Evolutionary conservation across 2,888 invertebrate species (phyloP).

Genomic region (Bembecia ichneumoniformis): DNA sequence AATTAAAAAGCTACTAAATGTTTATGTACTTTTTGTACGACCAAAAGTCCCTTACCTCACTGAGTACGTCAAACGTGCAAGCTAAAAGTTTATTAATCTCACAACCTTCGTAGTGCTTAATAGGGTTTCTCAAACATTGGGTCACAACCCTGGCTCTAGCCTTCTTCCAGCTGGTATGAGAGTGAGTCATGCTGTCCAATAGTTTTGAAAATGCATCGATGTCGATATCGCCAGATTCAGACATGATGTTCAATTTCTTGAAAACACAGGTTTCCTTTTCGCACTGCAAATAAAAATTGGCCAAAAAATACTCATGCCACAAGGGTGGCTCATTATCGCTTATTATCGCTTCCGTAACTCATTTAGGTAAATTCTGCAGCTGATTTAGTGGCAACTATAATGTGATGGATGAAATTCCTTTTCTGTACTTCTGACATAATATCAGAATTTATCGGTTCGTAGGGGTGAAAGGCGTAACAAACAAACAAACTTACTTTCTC

Average conservation of each 20-base stretch:
- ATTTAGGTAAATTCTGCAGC: no score
- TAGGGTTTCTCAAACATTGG: constrained; percentile 35
- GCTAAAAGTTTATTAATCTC: constrained; percentile 46
- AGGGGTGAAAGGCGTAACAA: no score
- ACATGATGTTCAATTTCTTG: constrained; percentile 34
- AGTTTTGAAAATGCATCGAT: constrained; percentile 36
- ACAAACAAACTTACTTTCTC: no score
- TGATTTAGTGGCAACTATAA: no score
- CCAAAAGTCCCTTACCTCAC: constrained; percentile 35
- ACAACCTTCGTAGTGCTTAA: constrained; percentile 33
- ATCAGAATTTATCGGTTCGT: no score
- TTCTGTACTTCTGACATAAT: no score
- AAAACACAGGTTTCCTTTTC: constrained; percentile 49
- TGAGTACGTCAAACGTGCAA: constrained; percentile 51
- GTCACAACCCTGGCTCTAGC: constrained; percentile 46
- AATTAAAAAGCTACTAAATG: no score
- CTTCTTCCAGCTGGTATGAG: constrained; percentile 36
- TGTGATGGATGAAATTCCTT: no score
- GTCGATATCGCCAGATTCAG: constrained; percentile 29
- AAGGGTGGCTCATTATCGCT: no score
- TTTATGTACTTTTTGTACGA: no score
- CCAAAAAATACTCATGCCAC: no score
- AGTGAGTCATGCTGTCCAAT: constrained; percentile 38
- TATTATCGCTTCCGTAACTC: no score
- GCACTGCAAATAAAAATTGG: constrained; percentile 32